Evolutionary conservation across 1,140 invertebrate species (phyloP).

Genomic region (Mamestra configurata): DNA sequence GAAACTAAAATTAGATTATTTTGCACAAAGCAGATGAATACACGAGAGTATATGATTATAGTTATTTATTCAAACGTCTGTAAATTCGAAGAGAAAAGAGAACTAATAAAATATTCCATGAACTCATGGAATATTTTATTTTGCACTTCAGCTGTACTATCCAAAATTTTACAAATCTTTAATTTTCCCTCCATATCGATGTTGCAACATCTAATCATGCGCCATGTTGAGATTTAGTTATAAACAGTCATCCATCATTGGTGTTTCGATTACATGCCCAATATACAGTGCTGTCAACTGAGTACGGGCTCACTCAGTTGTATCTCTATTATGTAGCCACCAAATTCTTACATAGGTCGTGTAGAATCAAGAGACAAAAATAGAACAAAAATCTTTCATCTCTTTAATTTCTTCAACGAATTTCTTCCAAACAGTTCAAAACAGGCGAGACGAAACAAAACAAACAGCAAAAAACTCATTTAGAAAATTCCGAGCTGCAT

Average conservation of each 20-base stretch:
- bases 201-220: not conserved
- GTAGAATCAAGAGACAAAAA: too few species aligned
- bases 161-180: too few species aligned
- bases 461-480: constrained; percentile 23
- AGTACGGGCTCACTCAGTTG: not conserved
- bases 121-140: too few species aligned
- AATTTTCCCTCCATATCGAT: not conserved
- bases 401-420: constrained; percentile 2
- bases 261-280: not conserved
- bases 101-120: too few species aligned
- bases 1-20: not conserved
- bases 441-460: not conserved
- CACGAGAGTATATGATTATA: too few species aligned
- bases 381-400: too few species aligned
- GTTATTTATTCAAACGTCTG: too few species aligned
- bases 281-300: not conserved
- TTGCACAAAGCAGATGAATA: too few species aligned
- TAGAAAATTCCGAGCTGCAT: constrained; percentile 19
- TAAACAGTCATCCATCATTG: not conserved
- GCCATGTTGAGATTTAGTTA: not conserved
- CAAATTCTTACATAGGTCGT: too few species aligned
- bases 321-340: too few species aligned
- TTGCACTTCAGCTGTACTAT: too few species aligned
- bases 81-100: too few species aligned
- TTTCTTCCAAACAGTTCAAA: not conserved